phyloP scores from a whole-genome alignment of 2,797 vertebrate genomes.

The Darevskia nairensis region DNA sequence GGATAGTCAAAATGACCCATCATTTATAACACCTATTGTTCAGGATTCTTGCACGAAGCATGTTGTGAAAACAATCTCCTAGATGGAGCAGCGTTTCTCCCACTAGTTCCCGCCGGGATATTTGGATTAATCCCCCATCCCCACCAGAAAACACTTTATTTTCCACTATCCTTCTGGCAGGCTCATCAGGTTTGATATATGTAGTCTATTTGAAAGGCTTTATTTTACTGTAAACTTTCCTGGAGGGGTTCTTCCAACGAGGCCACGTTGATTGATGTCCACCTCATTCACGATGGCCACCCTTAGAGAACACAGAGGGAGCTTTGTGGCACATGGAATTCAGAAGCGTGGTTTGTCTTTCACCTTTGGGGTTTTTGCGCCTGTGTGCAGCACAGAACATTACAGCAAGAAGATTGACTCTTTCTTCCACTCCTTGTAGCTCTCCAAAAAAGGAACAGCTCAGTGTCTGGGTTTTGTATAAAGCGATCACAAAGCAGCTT shows the following conservation, averaged over 20 bases:
- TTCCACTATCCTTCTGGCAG: slow-evolving; percentile 22
- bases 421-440: background rate
- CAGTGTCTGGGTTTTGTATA: background rate
- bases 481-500: background rate
- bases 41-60: slow-evolving; percentile 1
- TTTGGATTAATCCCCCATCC: slow-evolving; percentile 46
- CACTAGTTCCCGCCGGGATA: background rate
- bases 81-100: slow-evolving; percentile 23
- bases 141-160: slow-evolving; percentile 44
- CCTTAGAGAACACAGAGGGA: background rate
- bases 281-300: background rate
- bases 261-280: background rate
- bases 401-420: background rate
- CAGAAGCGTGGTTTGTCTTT: background rate
- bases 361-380: background rate
- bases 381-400: background rate
- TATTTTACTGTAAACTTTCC: slow-evolving; percentile 58
- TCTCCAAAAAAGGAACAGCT: background rate
- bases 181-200: slow-evolving; percentile 51
- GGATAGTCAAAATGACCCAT: background rate
- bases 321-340: slow-evolving; percentile 3
- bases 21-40: background rate
- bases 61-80: slow-evolving; percentile 11
- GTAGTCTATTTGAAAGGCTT: slow-evolving; percentile 42
- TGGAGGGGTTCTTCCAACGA: slow-evolving; percentile 34